Evolutionary conservation across 2,113 vertebrate genomes (phyloP).

Genomic region (Pseudonaja textilis): DNA sequence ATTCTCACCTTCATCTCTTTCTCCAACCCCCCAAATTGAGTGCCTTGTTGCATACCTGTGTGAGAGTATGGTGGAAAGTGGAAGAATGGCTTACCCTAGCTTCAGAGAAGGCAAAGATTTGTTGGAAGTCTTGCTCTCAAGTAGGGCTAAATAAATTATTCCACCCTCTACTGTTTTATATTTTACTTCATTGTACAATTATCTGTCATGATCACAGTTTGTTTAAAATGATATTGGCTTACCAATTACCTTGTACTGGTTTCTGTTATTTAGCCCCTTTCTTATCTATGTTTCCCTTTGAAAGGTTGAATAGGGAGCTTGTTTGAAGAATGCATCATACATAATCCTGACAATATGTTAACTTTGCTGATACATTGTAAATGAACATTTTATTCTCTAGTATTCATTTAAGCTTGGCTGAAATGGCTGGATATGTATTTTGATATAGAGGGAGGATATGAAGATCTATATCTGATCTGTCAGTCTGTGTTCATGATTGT

Average conservation of each 20-base stretch:
- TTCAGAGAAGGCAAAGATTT: constrained; percentile 58
- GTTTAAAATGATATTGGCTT: background rate
- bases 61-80: constrained; percentile 59
- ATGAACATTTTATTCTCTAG: background rate
- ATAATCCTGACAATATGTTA: background rate
- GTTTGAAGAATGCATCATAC: background rate
- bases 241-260: background rate
- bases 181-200: constrained; percentile 29
- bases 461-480: background rate
- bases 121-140: constrained; percentile 56
- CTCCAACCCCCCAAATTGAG: constrained; percentile 32
- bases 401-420: background rate
- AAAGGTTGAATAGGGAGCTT: constrained; percentile 23
- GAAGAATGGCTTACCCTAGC: constrained; percentile 59
- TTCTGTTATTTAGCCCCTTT: background rate
- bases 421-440: background rate
- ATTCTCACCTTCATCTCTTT: constrained; percentile 5
- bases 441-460: background rate
- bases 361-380: background rate
- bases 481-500: background rate
- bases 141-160: constrained; percentile 59
- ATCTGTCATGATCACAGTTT: constrained; percentile 21
- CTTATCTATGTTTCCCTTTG: background rate
- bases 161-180: constrained; percentile 33
- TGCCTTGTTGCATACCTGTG: constrained; percentile 64